A percentile compares a stretch with the other conserved stretches of the same genome.
These are phyloP conservation scores for Drosophila pachea DNA, from an alignment of 1,140 invertebrate genomes.

Conservation along the genomic window DNA sequence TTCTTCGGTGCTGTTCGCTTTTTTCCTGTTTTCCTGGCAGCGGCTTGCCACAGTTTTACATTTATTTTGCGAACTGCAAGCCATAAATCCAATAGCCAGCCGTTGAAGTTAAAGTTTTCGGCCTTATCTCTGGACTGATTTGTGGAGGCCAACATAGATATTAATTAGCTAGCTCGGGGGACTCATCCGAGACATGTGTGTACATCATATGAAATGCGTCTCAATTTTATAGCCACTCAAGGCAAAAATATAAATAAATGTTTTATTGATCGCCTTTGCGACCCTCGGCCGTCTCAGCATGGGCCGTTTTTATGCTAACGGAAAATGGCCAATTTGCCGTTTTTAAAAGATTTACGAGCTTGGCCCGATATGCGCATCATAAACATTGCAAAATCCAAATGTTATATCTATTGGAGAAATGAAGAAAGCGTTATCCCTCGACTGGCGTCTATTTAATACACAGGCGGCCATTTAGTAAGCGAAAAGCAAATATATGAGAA, in stretches of 20 bases:
- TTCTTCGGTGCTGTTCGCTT: not conserved
- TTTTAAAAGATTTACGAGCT: constrained; percentile 74
- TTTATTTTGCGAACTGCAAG: constrained; percentile 42
- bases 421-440: not conserved
- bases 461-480: too few relatives aligned
- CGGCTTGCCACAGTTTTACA: constrained; percentile 40
- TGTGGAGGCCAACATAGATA: constrained; percentile 33
- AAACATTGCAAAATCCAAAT: constrained; percentile 61
- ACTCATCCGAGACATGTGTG: constrained; percentile 11
- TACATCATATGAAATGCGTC: constrained; percentile 43
- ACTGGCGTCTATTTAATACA: not conserved
- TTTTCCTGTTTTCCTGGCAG: constrained; percentile 1
- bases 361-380: constrained; percentile 51
- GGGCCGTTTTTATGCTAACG: constrained; percentile 12
- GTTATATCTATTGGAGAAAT: constrained; percentile 36
- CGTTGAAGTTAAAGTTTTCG: constrained; percentile 20
- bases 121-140: constrained; percentile 10
- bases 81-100: constrained; percentile 41
- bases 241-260: constrained; percentile 69
- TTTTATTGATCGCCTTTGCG: constrained; percentile 61
- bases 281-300: not conserved
- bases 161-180: constrained; percentile 52
- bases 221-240: constrained; percentile 54
- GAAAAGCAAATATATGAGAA: too few relatives aligned
- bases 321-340: constrained; percentile 73